Evolutionary conservation across 2,113 vertebrate species (phyloP).

Genomic region (Danio rerio): GRCz12tu NC_133191.1:23991501-23992000

Average conservation of each 20-base stretch:
- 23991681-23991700: neutral
- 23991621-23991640: neutral
- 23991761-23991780: constrained; percentile 11
- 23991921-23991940: constrained; percentile 19
- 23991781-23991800: constrained; percentile 27
- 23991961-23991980: neutral
- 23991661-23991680: neutral
- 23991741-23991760: neutral
- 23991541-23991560: constrained; percentile 61
- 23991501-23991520: neutral
- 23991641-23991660: neutral
- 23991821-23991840: constrained; percentile 32
- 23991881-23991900: constrained; percentile 18
- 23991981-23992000: constrained; percentile 27
- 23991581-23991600: constrained; percentile 28
- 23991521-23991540: constrained; percentile 32
- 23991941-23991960: neutral
- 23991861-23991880: neutral
- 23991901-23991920: constrained; percentile 27
- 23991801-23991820: constrained; percentile 39
- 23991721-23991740: neutral
- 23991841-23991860: constrained; percentile 26
- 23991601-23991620: constrained; percentile 1
- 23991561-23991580: constrained; percentile 77
- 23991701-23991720: neutral